phyloP scores from a whole-genome alignment of 2,113 vertebrate genomes.

The Campylomormyrus numenius region DNA sequence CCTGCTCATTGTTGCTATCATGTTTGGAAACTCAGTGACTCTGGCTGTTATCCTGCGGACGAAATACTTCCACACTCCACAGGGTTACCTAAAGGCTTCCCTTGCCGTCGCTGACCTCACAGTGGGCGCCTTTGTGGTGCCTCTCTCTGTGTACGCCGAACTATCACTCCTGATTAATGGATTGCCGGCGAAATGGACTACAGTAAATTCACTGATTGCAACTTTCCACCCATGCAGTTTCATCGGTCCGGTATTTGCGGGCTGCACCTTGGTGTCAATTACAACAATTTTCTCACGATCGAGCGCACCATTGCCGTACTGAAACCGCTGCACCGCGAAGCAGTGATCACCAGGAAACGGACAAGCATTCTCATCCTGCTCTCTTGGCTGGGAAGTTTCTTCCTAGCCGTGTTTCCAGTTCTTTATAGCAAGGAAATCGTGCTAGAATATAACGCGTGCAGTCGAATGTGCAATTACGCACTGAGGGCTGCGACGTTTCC shows the following conservation, averaged over 20 bases:
- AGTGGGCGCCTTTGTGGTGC: conserved; percentile 63
- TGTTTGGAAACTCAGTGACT: conserved; percentile 62
- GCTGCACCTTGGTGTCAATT: conserved; percentile 68
- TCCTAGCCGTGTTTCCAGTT: conserved; percentile 58
- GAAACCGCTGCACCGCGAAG: conserved; percentile 61
- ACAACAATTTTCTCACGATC: conserved; percentile 62
- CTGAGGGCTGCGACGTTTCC: conserved; percentile 45
- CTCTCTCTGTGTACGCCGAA: conserved; percentile 64
- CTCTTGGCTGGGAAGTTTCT: conserved; percentile 64
- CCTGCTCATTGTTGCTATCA: conserved; percentile 53
- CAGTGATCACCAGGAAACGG: conserved; percentile 59
- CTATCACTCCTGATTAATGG: conserved; percentile 48
- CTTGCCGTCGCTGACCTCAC: conserved; percentile 63
- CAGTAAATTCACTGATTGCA: conserved; percentile 44
- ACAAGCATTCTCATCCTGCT: conserved; percentile 55
- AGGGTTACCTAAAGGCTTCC: conserved; percentile 69
- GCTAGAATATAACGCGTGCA: conserved; percentile 67
- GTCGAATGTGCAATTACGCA: conserved; percentile 69
- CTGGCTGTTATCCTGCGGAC: conserved; percentile 60
- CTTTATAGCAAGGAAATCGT: conserved; percentile 59
- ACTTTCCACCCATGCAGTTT: conserved; percentile 61
- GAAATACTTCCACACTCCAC: conserved; percentile 61
- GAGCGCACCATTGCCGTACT: conserved; percentile 66
- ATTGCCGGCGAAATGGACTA: conserved; percentile 49
- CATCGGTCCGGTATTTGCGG: conserved; percentile 63